These are phyloP conservation scores for Chlorospingus semifuscus DNA, from an alignment of 2,797 vertebrate genomes.

Conservation along the genomic window DNA sequence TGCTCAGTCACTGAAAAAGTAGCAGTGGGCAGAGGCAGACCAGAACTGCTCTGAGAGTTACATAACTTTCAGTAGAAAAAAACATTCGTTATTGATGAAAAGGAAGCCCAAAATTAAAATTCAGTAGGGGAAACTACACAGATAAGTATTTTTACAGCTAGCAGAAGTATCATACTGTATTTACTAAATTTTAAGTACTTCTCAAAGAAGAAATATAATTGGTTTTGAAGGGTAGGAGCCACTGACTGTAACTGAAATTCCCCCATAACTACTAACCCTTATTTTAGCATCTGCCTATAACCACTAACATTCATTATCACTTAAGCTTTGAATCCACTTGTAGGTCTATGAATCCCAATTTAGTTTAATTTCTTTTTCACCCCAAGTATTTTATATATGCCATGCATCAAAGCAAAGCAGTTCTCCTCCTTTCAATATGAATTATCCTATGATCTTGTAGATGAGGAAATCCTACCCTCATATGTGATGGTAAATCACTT, in stretches of 20 bases:
- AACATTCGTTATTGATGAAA: conserved; percentile 26
- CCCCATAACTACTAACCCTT: not conserved
- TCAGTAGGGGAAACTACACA: not conserved
- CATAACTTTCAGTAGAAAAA: conserved; percentile 45
- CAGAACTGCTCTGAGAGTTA: conserved; percentile 58
- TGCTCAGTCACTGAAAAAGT: conserved; percentile 38
- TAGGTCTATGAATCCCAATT: not conserved
- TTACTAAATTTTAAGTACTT: not conserved
- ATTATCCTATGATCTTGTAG: not conserved
- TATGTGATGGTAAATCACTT: not conserved
- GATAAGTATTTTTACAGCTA: not conserved
- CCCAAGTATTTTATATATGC: not conserved
- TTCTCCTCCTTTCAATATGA: not conserved
- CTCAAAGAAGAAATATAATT: not conserved
- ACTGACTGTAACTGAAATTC: not conserved
- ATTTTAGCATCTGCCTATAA: not conserved
- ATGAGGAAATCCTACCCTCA: not conserved
- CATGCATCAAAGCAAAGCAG: not conserved
- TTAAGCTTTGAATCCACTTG: not conserved
- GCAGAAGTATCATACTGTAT: not conserved
- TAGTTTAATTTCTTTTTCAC: not conserved
- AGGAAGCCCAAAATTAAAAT: not conserved
- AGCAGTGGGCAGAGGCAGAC: conserved; percentile 51
- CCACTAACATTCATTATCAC: not conserved
- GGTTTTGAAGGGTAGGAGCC: not conserved